A percentile compares a stretch with the other conserved stretches of the same genome.
Evolutionary conservation across 2,113 vertebrate genomes (phyloP).

Genomic region (Microtus montanus): DNA sequence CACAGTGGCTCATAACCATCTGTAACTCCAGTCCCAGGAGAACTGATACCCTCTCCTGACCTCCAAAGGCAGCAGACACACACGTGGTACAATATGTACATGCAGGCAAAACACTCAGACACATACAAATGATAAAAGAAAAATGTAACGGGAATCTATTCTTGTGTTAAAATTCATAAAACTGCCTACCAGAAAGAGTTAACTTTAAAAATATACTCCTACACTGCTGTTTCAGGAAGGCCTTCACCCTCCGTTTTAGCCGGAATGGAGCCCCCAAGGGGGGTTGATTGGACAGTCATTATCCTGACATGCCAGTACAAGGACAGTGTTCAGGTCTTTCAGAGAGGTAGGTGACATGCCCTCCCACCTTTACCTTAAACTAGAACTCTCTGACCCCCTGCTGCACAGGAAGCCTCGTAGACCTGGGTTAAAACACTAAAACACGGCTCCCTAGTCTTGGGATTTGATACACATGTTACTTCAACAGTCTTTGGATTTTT

Average conservation of each 20-base stretch:
- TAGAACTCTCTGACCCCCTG: too few species aligned
- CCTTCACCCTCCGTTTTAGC: not conserved
- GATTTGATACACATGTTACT: not conserved
- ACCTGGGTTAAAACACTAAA: constrained; percentile 4
- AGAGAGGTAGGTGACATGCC: constrained; percentile 86
- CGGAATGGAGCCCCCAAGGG: constrained; percentile 63
- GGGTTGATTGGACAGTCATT: constrained; percentile 88
- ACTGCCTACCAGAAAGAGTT: not conserved
- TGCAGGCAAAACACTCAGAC: not conserved
- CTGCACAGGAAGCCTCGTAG: not conserved
- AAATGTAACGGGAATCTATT: not conserved
- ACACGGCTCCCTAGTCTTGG: not conserved
- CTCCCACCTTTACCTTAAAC: not conserved
- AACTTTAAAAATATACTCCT: not conserved
- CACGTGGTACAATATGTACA: not conserved
- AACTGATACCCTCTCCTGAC: not conserved
- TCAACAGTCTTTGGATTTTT: not conserved
- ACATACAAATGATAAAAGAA: not conserved
- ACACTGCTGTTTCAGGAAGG: constrained; percentile 14
- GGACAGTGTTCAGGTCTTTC: constrained; percentile 90
- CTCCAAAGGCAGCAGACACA: not conserved
- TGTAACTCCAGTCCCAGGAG: not conserved
- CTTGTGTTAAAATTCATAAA: constrained; percentile 2
- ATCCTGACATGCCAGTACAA: constrained; percentile 92
- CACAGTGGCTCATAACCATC: not conserved